Evolutionary conservation across 2,797 vertebrate species (phyloP), one percentile per base, ranked within the genome.

Genomic region (Phoeniculus purpureus): DNA sequence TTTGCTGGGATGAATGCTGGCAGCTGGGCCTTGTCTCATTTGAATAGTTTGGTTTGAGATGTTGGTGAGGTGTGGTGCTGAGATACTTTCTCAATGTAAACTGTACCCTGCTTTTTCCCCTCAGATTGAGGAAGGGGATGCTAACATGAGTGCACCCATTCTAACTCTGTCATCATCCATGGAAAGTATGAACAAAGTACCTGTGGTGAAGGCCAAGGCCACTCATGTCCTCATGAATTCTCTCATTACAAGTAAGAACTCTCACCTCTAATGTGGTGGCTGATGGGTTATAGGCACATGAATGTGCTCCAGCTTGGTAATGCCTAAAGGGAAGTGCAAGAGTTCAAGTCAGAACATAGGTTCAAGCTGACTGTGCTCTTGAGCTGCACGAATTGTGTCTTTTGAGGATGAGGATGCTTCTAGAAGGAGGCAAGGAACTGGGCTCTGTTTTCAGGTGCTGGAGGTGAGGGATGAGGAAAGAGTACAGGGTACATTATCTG

Each of bases 241-340:
- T 77, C 98, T 99, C 92, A 98, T 99, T 94, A 98, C 98, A 98
- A 99, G 99, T 99, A 99, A 89, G 98, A 92, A 10, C 64, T 86
- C 81, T 74, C 65, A 2, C 14, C n/a, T 83, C 48, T 85, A 18
- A 2, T 12, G 55, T 31, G 76, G 65, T 25, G 60, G 40, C 27
- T 34, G 6, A 8, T 15, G 20, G 37, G n/a, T 2, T 0, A 8
- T 60, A 85, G 78, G 51, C 12, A 27, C 4, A 4, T 0, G 14
- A 20, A 27, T 1, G 8, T 79, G 20, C 21, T 60, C 26, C 2
- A 15, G 48, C 32, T 87, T 55, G 66, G 18, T 56, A 47, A 6
- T 50, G n/a, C n/a, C 29, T 70, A 21, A 4, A 5, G 43, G n/a
- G 51, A 32, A 31, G 47, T 61, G 6, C 58, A 15, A 7, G 48